Percentiles rank a stretch among this genome's conserved stretches.
phyloP scores from a whole-genome alignment of 2,113 vertebrate species.

The Conger conger region DNA sequence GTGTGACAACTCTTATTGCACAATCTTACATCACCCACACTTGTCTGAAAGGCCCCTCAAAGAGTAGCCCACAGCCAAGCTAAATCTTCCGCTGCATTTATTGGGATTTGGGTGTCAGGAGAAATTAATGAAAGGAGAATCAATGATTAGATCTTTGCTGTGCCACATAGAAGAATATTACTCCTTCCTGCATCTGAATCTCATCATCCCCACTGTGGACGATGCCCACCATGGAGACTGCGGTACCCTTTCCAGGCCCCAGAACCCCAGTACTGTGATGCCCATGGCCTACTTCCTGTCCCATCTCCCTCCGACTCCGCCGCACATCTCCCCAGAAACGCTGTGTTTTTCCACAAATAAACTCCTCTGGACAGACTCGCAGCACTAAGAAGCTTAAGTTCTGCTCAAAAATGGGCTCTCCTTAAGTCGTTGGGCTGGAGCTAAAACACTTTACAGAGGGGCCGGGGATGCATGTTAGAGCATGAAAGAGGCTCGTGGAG shows the following conservation, averaged over 20 bases:
- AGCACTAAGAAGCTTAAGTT: slow-evolving; percentile 17
- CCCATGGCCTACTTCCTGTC: neutral
- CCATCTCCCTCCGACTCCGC: neutral
- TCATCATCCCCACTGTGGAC: neutral
- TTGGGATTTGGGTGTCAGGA: neutral
- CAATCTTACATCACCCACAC: slow-evolving; percentile 18
- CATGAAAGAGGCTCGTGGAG: slow-evolving; percentile 2
- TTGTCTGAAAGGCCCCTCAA: neutral
- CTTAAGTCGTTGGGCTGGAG: slow-evolving; percentile 9
- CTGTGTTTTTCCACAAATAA: neutral
- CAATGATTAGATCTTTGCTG: neutral
- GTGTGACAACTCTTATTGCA: slow-evolving; percentile 24
- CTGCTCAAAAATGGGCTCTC: slow-evolving; percentile 14
- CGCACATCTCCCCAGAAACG: neutral
- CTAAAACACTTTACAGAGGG: slow-evolving; percentile 21
- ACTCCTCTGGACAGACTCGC: slow-evolving; percentile 10
- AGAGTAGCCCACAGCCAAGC: neutral
- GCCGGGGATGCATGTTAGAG: slow-evolving; percentile 8
- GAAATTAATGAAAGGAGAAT: neutral
- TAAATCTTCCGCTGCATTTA: neutral
- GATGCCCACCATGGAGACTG: neutral
- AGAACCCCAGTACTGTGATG: no score
- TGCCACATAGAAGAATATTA: neutral
- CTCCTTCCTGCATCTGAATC: neutral
- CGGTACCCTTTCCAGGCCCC: neutral